A percentile compares a stretch with the other conserved stretches of the same genome.
Evolutionary conservation across 2,888 invertebrate genomes (phyloP).

Genomic region (Drepanosiphum platanoidis): DNA sequence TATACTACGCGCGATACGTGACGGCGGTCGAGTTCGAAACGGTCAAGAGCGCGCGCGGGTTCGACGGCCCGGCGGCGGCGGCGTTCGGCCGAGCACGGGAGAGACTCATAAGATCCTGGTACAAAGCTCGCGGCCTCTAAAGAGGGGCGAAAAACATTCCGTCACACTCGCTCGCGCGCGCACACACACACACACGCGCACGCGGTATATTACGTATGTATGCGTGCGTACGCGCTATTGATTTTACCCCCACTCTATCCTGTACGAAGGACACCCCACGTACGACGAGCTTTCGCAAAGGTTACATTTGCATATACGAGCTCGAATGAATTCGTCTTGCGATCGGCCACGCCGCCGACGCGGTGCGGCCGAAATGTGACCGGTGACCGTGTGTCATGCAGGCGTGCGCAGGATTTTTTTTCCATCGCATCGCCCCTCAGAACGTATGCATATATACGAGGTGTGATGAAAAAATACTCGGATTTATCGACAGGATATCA

Average conservation of each 20-base stretch:
- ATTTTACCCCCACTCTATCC: constrained; percentile 26
- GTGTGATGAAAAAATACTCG: too few relatives aligned
- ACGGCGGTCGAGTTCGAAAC: neutral
- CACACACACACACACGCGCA: neutral
- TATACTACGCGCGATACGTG: too few relatives aligned
- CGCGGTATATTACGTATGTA: neutral
- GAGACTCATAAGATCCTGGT: constrained; percentile 51
- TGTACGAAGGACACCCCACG: neutral
- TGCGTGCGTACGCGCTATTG: constrained; percentile 3
- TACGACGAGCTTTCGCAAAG: neutral
- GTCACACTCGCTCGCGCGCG: neutral
- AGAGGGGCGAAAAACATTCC: constrained; percentile 55
- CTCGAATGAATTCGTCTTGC: constrained; percentile 9
- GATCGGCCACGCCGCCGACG: neutral
- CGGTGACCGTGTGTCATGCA: too few relatives aligned
- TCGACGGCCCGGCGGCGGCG: neutral
- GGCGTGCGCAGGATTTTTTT: too few relatives aligned
- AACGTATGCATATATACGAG: too few relatives aligned
- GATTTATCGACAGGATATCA: too few relatives aligned
- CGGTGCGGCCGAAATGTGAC: too few relatives aligned
- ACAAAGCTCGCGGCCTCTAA: constrained; percentile 3
- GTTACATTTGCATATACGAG: constrained; percentile 42
- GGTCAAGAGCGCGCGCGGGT: neutral
- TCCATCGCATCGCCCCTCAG: too few relatives aligned
- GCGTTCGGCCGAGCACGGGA: neutral